These are phyloP conservation scores for Parotocinclus haroldoi DNA, from an alignment of 2,797 vertebrate genomes.

Conservation along the genomic window DNA sequence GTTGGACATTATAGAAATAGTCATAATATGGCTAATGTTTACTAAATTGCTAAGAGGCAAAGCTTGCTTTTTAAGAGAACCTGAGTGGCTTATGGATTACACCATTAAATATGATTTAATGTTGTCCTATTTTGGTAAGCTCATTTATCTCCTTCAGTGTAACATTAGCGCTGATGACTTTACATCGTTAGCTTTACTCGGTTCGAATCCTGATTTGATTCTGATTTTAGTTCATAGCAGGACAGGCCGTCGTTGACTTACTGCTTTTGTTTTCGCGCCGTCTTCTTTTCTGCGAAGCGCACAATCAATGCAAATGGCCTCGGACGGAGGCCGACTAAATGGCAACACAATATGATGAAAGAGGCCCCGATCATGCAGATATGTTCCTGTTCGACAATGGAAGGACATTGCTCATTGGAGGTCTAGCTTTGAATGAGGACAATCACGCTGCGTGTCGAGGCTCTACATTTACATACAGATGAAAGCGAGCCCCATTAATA, in stretches of 20 bases:
- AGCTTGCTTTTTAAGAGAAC: no score
- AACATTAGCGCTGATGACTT: no score
- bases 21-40: no score
- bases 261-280: slow-evolving; percentile 16
- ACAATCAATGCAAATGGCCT: slow-evolving; percentile 38
- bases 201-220: no score
- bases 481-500: slow-evolving; percentile 23
- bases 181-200: no score
- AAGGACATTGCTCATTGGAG: slow-evolving; percentile 4
- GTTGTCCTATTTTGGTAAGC: no score
- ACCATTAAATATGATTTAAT: no score
- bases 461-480: slow-evolving; percentile 37
- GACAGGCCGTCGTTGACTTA: slow-evolving; percentile 19
- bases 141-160: no score
- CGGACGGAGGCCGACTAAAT: slow-evolving; percentile 22
- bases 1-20: no score
- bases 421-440: slow-evolving; percentile 2
- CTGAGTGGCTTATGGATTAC: no score
- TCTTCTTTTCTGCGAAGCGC: slow-evolving; percentile 1
- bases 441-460: background rate
- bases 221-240: no score
- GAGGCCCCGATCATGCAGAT: slow-evolving; percentile 14
- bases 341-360: slow-evolving; percentile 31
- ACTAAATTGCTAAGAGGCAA: no score
- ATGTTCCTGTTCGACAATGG: slow-evolving; percentile 29